Base-by-base conservation (phyloP, 2,797 vertebrate genomes). In the Psittacula derbiana region DNA sequence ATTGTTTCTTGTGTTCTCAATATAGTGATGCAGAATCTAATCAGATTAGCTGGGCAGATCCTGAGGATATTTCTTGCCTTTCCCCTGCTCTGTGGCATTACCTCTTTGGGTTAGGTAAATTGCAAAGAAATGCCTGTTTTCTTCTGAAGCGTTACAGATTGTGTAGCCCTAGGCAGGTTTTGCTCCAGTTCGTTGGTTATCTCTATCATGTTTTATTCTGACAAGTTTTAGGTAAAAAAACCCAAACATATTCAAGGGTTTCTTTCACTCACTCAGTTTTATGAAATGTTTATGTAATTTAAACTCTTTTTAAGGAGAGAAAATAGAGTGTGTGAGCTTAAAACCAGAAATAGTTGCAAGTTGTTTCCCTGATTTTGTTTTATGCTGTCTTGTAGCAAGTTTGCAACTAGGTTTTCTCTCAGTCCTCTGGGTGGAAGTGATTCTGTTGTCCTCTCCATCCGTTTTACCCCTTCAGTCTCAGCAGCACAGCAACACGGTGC, bases 41-140 rank as follows among this genome's bases (percentile, higher is more conserved):
- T 55, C 60, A 52, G 27, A 85, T 65, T 75, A 82, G 72, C n/a
- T 83, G 86, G 46, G 69, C 87, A 67, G 46, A 40, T 93, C 70
- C 92, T 5, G 20, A 70, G 91, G 88, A 16, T 20, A 28, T n/a
- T 94, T 36, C 72, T 92, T 95, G 73, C 75, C 46, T 88, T 85
- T 95, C 92, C 30, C 53, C 76, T 83, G 60, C 60, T 95, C 62
- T 64, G 16, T 93, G 84, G 66, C 76, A 61, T 94, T 95, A 83
- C 85, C 89, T 87, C 23, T 70, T 92, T 76, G 44, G 67, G 67
- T 96, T 91, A 86, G 55, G 86, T 74, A 86, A 96, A 85, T 52
- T 73, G 57, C 73, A 38, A 66, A 92, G 88, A 86, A 92, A 80
- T 81, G 89, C 74, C 73, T 60, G 36, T 58, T 93, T 93, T 82